Evolutionary conservation across 2,113 vertebrate genomes (phyloP), one percentile per base, ranked within the genome.

Genomic region (Psophia crepitans): DNA sequence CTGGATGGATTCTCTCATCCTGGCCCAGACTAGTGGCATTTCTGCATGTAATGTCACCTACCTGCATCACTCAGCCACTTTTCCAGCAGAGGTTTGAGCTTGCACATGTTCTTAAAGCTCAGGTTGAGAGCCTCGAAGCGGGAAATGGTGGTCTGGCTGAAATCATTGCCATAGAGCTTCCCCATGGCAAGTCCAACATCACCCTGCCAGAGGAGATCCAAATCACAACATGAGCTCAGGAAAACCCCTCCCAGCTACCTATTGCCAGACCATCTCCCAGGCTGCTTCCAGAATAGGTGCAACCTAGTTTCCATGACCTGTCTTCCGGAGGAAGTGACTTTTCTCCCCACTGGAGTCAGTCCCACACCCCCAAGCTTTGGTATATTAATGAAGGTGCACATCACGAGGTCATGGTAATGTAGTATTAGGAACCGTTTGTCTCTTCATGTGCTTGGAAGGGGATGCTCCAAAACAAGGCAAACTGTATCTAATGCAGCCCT

Each of bases 21-120:
- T 33, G 37, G n/a, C 33, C 41, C 33, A 44, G 12, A 33, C 16
- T 11, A 12, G 30, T 28, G 56, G 24, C 14, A 7, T 35, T 84
- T 26, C 57, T 86, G 57, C 58, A 12, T 0, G 5, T 0, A 4
- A 1, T 3, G 51, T 46, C 77, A 91, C 97, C 68, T 14, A 99
- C 99, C 99, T 98, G 99, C 99, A 0, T 99, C 99, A 5, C 98
- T 99, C 85, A 99, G 97, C 99, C 99, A 99, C 91, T 99, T 99
- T 97, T 99, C 99, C 97, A 99, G 98, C 97, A 99, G 95, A 0
- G 99, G 99, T 84, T 99, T 99, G 87, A 99, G 99, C 95, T 99
- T 99, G 98, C 99, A 99, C 99, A 99, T 99, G 95, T 99, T 99
- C 97, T 99, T 99, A 96, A 99, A 99, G 98, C 99, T 99, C 53